Evolutionary conservation across 2,888 invertebrate genomes (phyloP), one percentile per base, ranked within the genome.

Genomic region (Cephus rjabovi): DNA sequence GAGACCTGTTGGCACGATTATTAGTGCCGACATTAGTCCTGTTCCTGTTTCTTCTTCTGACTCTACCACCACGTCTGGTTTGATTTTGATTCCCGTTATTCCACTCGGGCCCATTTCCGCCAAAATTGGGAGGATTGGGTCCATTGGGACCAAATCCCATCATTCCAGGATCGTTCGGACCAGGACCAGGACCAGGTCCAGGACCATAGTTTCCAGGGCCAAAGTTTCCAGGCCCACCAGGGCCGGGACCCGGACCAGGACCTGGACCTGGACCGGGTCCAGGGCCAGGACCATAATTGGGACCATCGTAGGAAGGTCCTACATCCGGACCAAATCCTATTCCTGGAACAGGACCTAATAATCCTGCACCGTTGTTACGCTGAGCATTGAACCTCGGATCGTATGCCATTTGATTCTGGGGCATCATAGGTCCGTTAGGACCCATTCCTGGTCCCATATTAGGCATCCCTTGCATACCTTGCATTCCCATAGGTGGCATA

Each of bases 341-440:
- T 4, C 81, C 82, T 0, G 91, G 91, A 0, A 87, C 91, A 3
- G 90, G 89, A 0, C 91, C 91, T 12, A 91, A 80, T 0, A 91
- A 80, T 34, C 91, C 91, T 2, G 89, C 89, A 0, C 90, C 90
- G 4, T 87, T 89, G 34, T 87, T 88, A 23, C 89, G 83, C 69
- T 88, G 89, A 9, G 86, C 79, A 9, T 85, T 87, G 30, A 79
- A 89, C n/a, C 91, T 82, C 0, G 90, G 89, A 79, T 91, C 91
- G 35, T 86, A 91, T 11, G 81, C 74, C 86, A 90, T 89, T 70
- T 89, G 90, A 81, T 82, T 81, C 4, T 84, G 86, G 3, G 83
- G 80, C 30, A 83, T 79, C 76, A 85, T 83, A 4, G 83, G 81
- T 56, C 68, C 68, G 3, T 37, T 37, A 0, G 84, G 86, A 37